These are phyloP conservation scores for Caenorhabditis brenneri DNA, from an alignment of 1,140 invertebrate genomes.

Conservation along the genomic window DNA sequence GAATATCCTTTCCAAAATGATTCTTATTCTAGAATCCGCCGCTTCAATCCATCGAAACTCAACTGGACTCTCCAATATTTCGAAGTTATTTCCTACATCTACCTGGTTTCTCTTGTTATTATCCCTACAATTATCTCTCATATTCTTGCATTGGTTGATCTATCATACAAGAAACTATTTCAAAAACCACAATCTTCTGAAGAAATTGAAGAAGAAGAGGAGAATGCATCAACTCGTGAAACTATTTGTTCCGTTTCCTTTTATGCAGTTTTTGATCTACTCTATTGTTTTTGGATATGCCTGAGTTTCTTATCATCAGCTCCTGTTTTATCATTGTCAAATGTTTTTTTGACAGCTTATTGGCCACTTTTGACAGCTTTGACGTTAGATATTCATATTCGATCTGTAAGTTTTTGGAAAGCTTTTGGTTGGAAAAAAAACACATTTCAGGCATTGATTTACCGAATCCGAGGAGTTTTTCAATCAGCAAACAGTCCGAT, in stretches of 20 bases:
- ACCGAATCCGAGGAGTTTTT: not conserved
- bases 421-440: no score
- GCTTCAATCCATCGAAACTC: not conserved
- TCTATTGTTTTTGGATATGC: not conserved
- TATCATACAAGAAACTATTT: not conserved
- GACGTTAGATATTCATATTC: constrained; percentile 8
- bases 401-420: not conserved
- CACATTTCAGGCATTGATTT: constrained; percentile 4
- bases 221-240: not conserved
- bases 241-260: not conserved
- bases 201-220: not conserved
- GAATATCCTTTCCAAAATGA: not conserved
- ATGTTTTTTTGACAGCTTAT: constrained; percentile 18
- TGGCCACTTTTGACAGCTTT: not conserved
- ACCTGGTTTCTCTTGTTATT: not conserved
- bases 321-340: not conserved
- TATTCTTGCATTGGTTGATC: not conserved
- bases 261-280: not conserved
- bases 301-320: not conserved
- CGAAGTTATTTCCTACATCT: not conserved
- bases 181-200: not conserved
- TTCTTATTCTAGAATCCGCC: not conserved
- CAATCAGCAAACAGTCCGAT: constrained; percentile 20
- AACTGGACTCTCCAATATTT: constrained; percentile 18
- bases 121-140: not conserved